A percentile compares a stretch with the other conserved stretches of the same genome.
Evolutionary conservation across 2,888 invertebrate species (phyloP).

Genomic region (Candidula unifasciata): DNA sequence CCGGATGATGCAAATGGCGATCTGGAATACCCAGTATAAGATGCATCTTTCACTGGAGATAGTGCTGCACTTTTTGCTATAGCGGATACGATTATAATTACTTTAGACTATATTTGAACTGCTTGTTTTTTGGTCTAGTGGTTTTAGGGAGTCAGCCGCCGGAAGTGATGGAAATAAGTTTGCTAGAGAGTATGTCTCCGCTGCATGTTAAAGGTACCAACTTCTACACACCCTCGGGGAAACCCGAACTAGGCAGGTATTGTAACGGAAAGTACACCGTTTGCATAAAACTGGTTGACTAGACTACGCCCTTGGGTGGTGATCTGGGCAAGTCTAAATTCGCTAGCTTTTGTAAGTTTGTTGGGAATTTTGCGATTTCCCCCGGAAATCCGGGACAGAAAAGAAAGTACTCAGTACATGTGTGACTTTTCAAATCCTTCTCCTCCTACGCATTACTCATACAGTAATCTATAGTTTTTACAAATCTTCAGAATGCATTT

Average conservation of each 20-base stretch:
- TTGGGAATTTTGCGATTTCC: too few relatives aligned
- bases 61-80: not conserved
- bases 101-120: not conserved
- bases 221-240: not conserved
- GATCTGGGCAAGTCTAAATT: too few relatives aligned
- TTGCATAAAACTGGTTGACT: too few relatives aligned
- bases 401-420: too few relatives aligned
- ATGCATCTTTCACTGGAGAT: not conserved
- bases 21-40: not conserved
- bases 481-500: too few relatives aligned
- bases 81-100: not conserved
- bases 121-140: constrained; percentile 7
- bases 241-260: not conserved
- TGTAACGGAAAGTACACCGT: too few relatives aligned
- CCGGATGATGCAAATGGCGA: not conserved
- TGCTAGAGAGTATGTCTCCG: not conserved
- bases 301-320: too few relatives aligned
- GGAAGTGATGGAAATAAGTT: not conserved
- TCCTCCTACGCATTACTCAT: too few relatives aligned
- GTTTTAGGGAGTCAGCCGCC: not conserved
- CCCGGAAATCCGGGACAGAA: too few relatives aligned
- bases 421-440: too few relatives aligned
- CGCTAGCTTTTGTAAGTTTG: too few relatives aligned
- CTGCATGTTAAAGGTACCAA: not conserved
- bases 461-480: too few relatives aligned